These are phyloP conservation scores for Drosophila pegasa DNA, from an alignment of 2,888 invertebrate genomes.

Conservation along the genomic window DNA sequence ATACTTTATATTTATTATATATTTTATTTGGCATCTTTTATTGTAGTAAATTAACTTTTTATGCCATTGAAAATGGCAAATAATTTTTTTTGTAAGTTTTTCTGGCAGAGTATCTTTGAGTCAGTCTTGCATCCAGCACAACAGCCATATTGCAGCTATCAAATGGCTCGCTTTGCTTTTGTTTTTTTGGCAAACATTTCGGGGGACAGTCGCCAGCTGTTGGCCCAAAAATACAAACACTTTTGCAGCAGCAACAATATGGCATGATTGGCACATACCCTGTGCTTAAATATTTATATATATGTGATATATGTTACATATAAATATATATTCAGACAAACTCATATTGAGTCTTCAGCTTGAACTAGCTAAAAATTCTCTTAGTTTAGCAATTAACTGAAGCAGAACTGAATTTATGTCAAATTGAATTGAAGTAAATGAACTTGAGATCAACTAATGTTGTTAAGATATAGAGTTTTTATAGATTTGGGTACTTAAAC, in stretches of 20 bases:
- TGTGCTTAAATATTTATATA: neutral
- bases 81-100: neutral
- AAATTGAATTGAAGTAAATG: neutral
- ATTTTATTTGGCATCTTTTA: neutral
- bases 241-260: neutral
- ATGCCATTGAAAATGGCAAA: too few species aligned
- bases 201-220: slow-evolving; percentile 37
- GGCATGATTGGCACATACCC: neutral
- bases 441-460: neutral
- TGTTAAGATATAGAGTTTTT: neutral
- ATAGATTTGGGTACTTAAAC: neutral
- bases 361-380: neutral
- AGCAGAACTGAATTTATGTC: neutral
- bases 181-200: slow-evolving; percentile 38
- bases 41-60: neutral
- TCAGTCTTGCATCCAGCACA: neutral
- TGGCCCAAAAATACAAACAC: slow-evolving; percentile 27
- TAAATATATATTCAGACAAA: too few species aligned
- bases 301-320: neutral
- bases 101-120: neutral
- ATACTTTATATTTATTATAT: neutral
- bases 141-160: slow-evolving; percentile 21
- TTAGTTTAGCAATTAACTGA: neutral
- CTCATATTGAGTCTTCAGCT: neutral
- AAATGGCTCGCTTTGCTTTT: slow-evolving; percentile 11